phyloP scores from a whole-genome alignment of 2,113 vertebrate genomes.

The Mormyrus lacerda region DNA sequence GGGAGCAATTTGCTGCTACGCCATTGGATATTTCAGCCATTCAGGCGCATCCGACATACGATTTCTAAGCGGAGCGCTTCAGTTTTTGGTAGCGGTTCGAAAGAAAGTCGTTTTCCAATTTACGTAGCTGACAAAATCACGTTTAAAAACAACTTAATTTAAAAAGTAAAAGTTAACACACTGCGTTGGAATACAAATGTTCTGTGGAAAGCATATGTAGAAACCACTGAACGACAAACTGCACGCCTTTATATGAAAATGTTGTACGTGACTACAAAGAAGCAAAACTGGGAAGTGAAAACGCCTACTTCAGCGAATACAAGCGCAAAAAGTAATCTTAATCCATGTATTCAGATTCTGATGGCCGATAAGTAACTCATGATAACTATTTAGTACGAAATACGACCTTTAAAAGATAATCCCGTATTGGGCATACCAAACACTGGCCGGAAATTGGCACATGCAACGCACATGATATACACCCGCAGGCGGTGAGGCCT shows the following conservation, averaged over 20 bases:
- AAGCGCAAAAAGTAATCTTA: background rate
- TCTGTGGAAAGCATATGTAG: background rate
- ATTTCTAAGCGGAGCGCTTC: conserved; percentile 13
- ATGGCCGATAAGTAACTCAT: background rate
- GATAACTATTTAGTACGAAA: background rate
- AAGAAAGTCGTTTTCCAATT: background rate
- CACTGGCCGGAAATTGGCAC: background rate
- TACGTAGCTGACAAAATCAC: background rate
- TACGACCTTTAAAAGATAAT: background rate
- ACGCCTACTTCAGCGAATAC: background rate
- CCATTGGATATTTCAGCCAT: conserved; percentile 50
- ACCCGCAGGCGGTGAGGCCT: background rate
- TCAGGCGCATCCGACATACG: conserved; percentile 40
- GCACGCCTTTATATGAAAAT: background rate
- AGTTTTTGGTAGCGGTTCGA: background rate
- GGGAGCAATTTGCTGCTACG: conserved; percentile 24
- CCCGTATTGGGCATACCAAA: background rate
- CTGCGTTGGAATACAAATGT: background rate
- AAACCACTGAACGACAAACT: background rate
- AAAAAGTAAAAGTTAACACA: background rate
- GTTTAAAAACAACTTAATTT: background rate
- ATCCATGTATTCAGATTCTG: background rate
- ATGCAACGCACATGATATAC: background rate
- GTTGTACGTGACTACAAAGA: background rate
- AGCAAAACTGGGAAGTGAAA: background rate